Percentiles rank a stretch among this genome's conserved stretches.
phyloP scores from a whole-genome alignment of 2,113 vertebrate species.

The Neolamprologus caudopunctatus region DNA sequence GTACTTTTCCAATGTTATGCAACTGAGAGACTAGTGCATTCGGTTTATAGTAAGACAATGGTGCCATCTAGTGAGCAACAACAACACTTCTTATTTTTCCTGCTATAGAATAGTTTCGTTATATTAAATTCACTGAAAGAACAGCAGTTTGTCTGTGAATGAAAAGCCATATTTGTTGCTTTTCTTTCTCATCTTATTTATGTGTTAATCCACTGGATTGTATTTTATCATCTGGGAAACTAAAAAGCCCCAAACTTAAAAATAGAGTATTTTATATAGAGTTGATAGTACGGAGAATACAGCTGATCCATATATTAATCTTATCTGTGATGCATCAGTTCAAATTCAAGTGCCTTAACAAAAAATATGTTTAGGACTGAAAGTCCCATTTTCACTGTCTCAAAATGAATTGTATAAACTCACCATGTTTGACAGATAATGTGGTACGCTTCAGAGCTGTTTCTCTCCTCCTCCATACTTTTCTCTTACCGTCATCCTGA shows the following conservation, averaged over 20 bases:
- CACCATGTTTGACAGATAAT: neutral
- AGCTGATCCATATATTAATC: neutral
- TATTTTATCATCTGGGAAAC: neutral
- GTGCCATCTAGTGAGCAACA: slow-evolving; percentile 57
- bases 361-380: neutral
- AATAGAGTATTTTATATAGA: neutral
- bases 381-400: neutral
- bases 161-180: neutral
- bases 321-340: neutral
- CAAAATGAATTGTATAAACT: neutral
- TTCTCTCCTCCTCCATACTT: neutral
- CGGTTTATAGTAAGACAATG: slow-evolving; percentile 22
- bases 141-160: neutral
- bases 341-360: neutral
- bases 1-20: neutral
- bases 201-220: neutral
- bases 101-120: neutral
- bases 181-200: neutral
- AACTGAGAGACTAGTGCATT: neutral
- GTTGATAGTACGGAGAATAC: neutral
- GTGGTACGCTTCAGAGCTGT: neutral
- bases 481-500: neutral
- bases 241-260: neutral
- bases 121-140: neutral
- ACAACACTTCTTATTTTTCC: neutral